Conservation (phyloP, 1,140 invertebrate genomes). For the Aphaenogaster floridana region DNA sequence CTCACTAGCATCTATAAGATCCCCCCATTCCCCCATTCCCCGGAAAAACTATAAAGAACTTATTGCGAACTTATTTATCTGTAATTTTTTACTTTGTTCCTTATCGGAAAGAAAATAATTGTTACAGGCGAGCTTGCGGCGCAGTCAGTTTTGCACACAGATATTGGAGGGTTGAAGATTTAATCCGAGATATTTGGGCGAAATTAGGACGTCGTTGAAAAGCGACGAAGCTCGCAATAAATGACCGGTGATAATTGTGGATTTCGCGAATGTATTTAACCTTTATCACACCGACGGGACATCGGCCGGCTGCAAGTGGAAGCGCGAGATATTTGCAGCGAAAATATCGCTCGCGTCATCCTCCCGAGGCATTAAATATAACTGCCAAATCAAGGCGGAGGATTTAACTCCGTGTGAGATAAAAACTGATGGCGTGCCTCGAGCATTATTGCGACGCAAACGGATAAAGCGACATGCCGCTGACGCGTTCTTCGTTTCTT, state of each 20-base stretch:
- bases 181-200: conserved; percentile 13
- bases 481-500: conserved; percentile 57
- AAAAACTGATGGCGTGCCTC: conserved; percentile 74
- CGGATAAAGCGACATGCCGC: conserved; percentile 63
- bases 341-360: conserved; percentile 42
- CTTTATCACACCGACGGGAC: conserved; percentile 3
- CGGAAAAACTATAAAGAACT: no score
- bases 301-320: background rate
- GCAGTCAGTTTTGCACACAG: no score
- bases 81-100: background rate
- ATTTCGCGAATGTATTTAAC: conserved; percentile 29
- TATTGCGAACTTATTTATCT: background rate
- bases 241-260: conserved; percentile 17
- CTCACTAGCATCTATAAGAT: no score
- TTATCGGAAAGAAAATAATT: conserved; percentile 10
- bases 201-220: conserved; percentile 17
- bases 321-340: background rate
- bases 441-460: conserved; percentile 65
- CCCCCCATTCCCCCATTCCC: no score
- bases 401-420: conserved; percentile 74
- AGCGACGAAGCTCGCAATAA: background rate
- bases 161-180: background rate
- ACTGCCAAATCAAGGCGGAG: conserved; percentile 42
- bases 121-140: background rate
- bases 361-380: conserved; percentile 59